A percentile compares a stretch with the other conserved stretches of the same genome.
These are phyloP conservation scores for Ellobium chinense DNA, from an alignment of 2,888 invertebrate genomes.

Conservation along the genomic window DNA sequence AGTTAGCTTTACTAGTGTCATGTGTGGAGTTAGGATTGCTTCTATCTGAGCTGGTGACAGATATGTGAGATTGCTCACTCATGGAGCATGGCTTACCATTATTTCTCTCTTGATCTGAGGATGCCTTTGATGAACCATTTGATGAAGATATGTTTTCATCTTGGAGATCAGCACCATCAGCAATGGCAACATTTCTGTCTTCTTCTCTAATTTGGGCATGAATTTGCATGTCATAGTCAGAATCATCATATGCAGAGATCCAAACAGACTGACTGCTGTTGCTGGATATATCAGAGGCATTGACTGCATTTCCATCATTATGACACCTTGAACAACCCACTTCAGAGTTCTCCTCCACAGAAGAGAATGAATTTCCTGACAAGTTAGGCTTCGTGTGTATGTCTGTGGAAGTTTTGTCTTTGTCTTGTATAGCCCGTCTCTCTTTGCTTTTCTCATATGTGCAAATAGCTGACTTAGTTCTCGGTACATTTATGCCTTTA, in stretches of 20 bases:
- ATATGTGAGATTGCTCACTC: too few relatives aligned
- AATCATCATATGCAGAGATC: conserved; percentile 27
- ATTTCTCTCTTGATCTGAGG: too few relatives aligned
- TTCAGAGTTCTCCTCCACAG: not conserved
- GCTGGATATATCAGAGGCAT: not conserved
- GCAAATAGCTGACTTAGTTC: not conserved
- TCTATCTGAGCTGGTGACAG: too few relatives aligned
- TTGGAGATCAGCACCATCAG: not conserved
- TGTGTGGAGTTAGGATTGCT: too few relatives aligned
- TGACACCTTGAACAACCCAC: not conserved
- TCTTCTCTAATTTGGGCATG: too few relatives aligned
- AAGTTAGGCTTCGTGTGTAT: not conserved
- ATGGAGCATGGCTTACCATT: too few relatives aligned
- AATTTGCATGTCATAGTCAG: not conserved
- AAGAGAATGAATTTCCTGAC: not conserved
- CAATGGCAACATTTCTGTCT: not conserved
- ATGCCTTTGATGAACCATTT: too few relatives aligned
- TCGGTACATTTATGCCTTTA: not conserved
- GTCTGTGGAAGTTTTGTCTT: not conserved
- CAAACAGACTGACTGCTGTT: not conserved
- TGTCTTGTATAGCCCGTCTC: not conserved
- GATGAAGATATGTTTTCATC: conserved; percentile 21
- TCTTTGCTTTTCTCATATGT: not conserved
- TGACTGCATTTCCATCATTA: not conserved
- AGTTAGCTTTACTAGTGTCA: not conserved